Evolutionary conservation across 2,797 vertebrate species (phyloP).

Genomic region (Carapus acus): DNA sequence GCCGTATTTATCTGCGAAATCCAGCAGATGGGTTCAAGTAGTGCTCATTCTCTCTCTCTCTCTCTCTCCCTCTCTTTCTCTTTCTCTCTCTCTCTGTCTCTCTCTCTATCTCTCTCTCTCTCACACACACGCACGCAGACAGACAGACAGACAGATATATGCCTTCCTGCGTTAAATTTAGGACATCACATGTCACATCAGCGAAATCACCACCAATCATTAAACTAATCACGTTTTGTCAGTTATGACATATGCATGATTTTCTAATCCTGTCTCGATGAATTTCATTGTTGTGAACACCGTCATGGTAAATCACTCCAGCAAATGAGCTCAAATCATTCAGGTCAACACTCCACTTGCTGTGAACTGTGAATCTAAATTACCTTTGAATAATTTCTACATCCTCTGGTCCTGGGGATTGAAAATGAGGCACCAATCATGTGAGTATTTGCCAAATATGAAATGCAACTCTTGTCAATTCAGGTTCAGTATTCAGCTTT

Average conservation of each 20-base stretch:
- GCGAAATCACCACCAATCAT: constrained; percentile 40
- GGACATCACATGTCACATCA: constrained; percentile 45
- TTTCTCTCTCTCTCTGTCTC: no score
- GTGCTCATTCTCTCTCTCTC: no score
- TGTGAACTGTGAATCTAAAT: constrained; percentile 29
- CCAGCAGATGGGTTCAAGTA: constrained; percentile 50
- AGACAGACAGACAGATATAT: no score
- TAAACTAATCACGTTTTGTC: constrained; percentile 42
- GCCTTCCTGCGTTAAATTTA: constrained; percentile 36
- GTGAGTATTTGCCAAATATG: background rate
- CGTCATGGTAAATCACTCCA: constrained; percentile 21
- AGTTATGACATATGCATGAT: constrained; percentile 36
- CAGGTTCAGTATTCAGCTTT: no score
- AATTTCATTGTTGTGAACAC: constrained; percentile 39
- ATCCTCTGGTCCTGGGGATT: constrained; percentile 22
- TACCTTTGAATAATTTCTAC: constrained; percentile 37
- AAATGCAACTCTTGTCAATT: background rate
- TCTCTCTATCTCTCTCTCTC: no score
- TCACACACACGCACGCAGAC: constrained; percentile 25
- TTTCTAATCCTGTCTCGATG: constrained; percentile 45
- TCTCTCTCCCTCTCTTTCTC: no score
- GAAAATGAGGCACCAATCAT: constrained; percentile 9
- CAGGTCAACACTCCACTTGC: constrained; percentile 47
- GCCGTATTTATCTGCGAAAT: constrained; percentile 59
- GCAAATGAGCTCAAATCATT: constrained; percentile 41